Evolutionary conservation across 1,140 invertebrate genomes (phyloP), one percentile per base, ranked within the genome.

Genomic region (Scylla paramamosain): DNA sequence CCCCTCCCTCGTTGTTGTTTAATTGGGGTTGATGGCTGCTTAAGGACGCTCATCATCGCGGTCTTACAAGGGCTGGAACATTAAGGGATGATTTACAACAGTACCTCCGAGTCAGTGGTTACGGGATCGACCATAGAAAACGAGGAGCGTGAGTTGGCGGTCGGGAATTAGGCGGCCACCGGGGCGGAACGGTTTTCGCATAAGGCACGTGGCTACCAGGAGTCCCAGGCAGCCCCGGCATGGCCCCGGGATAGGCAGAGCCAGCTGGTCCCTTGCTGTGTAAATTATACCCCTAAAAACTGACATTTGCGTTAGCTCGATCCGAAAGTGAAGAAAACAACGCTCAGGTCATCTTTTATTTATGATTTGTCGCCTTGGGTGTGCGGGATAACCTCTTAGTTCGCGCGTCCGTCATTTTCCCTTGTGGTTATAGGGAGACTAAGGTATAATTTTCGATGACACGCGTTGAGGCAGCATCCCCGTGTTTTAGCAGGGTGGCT

Each of bases 161-260:
- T 46, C n/a, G 86, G 83, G 94, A 92, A 95, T 92, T 95, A 92
- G 94, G 83, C 46, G 90, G 16, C 46, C 91, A 87, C 67, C 83
- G 12, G 48, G 67, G 90, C 91, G 84, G 89, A 95, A 92, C 94
- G 90, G 77, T 86, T 95, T 91, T 95, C 90, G 86, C 90, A 92
- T 92, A 87, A 95, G 94, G 94, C 94, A 92, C 94, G 94, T 95
- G 94, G 94, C 94, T 92, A 25, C 82, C 28, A n/a, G 67, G 67
- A 77, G 67, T 77, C 67, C 67, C 67, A 77, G 67, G 67, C 67
- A 7, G 25, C n/a, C 67, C 67, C 25, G 2, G 67, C 6, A 12
- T n/a, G 67, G 20, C 67, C 67, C 25, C 12, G 25, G 67, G 67
- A 7, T n/a, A n/a, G 67, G 25, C 25, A n/a, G 25, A 7, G 67